A percentile compares a stretch with the other conserved stretches of the same genome.
Conservation (phyloP, 2,113 vertebrate genomes). For the Cyprinodon tularosa region DNA sequence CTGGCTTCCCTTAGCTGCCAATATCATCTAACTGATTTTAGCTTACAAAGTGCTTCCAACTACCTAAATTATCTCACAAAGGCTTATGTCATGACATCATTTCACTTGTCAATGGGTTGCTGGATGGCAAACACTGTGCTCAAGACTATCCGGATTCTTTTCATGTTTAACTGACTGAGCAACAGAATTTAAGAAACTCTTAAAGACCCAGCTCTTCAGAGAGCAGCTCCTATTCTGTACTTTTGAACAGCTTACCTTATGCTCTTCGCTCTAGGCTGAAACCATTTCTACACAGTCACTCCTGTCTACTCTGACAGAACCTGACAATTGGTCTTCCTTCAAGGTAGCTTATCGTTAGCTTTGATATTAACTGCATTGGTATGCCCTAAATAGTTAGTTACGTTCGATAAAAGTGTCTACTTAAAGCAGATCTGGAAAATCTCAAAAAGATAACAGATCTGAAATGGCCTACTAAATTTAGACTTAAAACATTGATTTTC, state of each 20-base stretch:
- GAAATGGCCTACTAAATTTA: not conserved
- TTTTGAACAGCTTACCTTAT: not conserved
- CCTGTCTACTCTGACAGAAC: not conserved
- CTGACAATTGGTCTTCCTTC: not conserved
- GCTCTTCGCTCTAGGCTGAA: not conserved
- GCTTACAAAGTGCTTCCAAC: too few species aligned
- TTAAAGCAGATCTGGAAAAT: not conserved
- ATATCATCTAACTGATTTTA: too few species aligned
- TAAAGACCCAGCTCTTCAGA: not conserved
- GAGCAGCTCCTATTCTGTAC: not conserved
- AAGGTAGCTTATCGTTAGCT: not conserved
- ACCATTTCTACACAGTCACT: not conserved
- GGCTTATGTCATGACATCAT: not conserved
- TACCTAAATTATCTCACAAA: not conserved
- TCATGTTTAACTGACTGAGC: not conserved
- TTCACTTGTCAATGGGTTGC: not conserved
- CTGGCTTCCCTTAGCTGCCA: too few species aligned
- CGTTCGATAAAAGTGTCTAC: not conserved
- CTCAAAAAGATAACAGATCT: not conserved
- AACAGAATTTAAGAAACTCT: not conserved
- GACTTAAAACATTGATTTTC: not conserved
- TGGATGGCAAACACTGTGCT: not conserved
- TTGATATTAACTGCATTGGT: not conserved
- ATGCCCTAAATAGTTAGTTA: not conserved
- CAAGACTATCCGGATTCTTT: not conserved